Evolutionary conservation across 2,113 vertebrate species (phyloP).

Genomic region (Oncorhynchus gorbuscha): DNA sequence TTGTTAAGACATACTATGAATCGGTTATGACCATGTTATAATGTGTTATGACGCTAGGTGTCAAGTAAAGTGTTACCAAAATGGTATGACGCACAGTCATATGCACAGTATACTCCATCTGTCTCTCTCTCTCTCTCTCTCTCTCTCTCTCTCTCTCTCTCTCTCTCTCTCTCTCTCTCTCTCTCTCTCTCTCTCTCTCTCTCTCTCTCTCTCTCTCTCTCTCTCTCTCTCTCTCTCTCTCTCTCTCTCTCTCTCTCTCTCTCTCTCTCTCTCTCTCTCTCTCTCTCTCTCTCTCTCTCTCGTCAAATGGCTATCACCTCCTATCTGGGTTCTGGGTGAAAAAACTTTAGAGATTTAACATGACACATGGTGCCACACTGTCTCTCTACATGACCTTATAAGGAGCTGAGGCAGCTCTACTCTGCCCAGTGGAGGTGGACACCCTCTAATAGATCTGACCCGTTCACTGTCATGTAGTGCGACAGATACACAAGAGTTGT

Average conservation of each 20-base stretch:
- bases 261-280: too few species aligned
- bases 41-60: too few species aligned
- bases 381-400: conserved; percentile 31
- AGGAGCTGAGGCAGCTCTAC: not conserved
- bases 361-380: conserved; percentile 26
- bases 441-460: conserved; percentile 40
- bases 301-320: conserved; percentile 45
- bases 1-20: too few species aligned
- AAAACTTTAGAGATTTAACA: conserved; percentile 33
- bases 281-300: not conserved
- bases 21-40: too few species aligned
- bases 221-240: too few species aligned
- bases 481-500: conserved; percentile 4
- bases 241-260: too few species aligned
- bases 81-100: too few species aligned
- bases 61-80: too few species aligned
- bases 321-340: conserved; percentile 33
- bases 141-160: too few species aligned
- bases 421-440: not conserved
- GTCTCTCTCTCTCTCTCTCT: not conserved
- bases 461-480: conserved; percentile 24
- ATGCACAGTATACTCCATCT: not conserved
- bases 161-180: too few species aligned
- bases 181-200: too few species aligned
- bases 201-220: not conserved